Conservation (phyloP, 2,888 invertebrate genomes). For the Panopea generosa region DNA sequence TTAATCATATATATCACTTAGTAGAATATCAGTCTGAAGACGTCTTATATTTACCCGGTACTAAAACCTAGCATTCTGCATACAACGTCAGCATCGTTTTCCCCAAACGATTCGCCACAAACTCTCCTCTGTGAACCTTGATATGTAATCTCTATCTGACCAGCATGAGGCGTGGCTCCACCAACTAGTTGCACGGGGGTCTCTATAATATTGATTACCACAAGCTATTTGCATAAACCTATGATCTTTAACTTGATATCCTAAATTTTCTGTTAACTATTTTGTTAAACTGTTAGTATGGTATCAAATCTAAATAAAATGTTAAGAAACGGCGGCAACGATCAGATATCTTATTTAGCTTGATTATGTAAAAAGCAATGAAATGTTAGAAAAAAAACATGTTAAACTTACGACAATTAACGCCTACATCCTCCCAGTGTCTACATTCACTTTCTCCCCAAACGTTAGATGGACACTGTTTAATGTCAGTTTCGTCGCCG, state of each 20-base stretch:
- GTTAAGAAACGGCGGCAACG: too few relatives aligned
- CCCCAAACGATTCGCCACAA: neutral
- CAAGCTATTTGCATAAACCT: too few relatives aligned
- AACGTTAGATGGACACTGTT: neutral
- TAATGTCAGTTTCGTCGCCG: conserved; percentile 1
- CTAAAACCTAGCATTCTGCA: conserved; percentile 6
- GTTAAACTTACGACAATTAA: conserved; percentile 7
- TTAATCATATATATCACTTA: too few relatives aligned
- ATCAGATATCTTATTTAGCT: too few relatives aligned
- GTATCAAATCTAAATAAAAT: too few relatives aligned
- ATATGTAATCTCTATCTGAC: neutral
- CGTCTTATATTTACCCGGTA: conserved; percentile 11
- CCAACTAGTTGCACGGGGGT: neutral
- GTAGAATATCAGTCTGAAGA: too few relatives aligned
- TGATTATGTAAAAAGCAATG: too few relatives aligned
- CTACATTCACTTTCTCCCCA: neutral
- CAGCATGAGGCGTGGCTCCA: neutral
- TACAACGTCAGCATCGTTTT: neutral
- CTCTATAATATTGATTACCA: neutral
- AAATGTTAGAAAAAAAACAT: too few relatives aligned
- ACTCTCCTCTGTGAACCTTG: neutral
- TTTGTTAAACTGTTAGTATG: too few relatives aligned
- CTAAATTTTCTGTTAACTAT: too few relatives aligned
- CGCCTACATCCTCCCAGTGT: conserved; percentile 4
- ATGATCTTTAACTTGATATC: too few relatives aligned